A percentile compares a stretch with the other conserved stretches of the same genome.
Evolutionary conservation across 2,888 invertebrate genomes (phyloP).

Genomic region (Prenolepis imparis): DNA sequence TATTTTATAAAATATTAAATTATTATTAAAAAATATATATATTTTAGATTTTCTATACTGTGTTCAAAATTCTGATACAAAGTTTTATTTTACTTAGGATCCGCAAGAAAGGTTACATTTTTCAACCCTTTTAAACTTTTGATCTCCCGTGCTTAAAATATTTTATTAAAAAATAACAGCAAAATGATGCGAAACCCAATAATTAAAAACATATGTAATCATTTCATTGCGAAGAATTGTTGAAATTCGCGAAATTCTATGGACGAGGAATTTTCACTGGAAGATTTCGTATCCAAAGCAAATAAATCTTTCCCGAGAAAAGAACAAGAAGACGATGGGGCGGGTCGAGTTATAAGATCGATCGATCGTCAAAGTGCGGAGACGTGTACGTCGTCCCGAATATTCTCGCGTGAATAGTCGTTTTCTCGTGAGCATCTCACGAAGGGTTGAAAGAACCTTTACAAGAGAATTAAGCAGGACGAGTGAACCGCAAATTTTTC

Average conservation of each 20-base stretch:
- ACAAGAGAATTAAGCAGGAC: constrained; percentile 44
- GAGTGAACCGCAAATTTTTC: constrained; percentile 16
- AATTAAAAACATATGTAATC: not conserved
- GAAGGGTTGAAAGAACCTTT: constrained; percentile 40
- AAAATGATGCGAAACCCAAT: not conserved
- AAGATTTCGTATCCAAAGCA: constrained; percentile 32
- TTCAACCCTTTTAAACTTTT: too few relatives aligned
- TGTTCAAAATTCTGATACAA: too few relatives aligned
- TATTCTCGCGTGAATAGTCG: constrained; percentile 55
- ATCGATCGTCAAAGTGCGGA: constrained; percentile 61
- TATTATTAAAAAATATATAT: too few relatives aligned
- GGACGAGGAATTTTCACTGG: constrained; percentile 8
- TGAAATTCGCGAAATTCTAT: not conserved
- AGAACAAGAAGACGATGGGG: not conserved
- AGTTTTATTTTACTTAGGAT: not conserved
- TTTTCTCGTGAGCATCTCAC: constrained; percentile 42
- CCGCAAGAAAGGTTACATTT: not conserved
- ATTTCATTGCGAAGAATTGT: not conserved
- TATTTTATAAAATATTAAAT: too few relatives aligned
- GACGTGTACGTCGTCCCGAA: constrained; percentile 56
- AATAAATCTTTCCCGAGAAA: constrained; percentile 41
- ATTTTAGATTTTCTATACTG: too few relatives aligned
- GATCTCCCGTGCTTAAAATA: not conserved
- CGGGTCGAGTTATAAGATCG: constrained; percentile 43
- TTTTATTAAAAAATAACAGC: not conserved